Percentiles rank a stretch among this genome's conserved stretches.
These are phyloP conservation scores for Cyanocitta stelleri DNA, from an alignment of 2,113 vertebrate species.

Conservation along the genomic window DNA sequence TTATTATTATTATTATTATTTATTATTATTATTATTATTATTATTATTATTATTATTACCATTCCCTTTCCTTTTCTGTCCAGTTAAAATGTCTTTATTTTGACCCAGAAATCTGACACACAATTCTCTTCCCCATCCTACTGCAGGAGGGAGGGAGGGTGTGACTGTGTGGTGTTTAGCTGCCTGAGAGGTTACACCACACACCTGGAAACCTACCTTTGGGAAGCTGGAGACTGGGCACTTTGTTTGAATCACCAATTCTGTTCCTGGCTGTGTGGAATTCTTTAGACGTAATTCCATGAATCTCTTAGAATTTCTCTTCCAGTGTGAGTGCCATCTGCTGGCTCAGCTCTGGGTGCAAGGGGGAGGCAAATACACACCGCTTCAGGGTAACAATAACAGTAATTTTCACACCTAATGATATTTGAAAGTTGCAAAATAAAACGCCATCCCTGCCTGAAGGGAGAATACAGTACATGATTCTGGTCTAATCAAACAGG, in stretches of 20 bases:
- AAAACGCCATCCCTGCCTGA: neutral
- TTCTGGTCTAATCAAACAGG: neutral
- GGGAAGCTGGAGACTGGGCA: neutral
- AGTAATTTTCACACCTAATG: neutral
- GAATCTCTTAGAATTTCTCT: neutral
- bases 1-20: neutral
- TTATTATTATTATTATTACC: neutral
- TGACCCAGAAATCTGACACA: neutral
- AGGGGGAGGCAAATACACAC: neutral
- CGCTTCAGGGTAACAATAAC: neutral
- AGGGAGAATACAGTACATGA: neutral
- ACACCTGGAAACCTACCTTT: neutral
- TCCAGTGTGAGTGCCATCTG: neutral
- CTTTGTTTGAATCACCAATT: neutral
- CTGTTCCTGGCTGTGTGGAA: fast-evolving
- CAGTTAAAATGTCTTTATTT: neutral
- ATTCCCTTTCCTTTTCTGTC: neutral
- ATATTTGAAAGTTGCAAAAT: neutral
- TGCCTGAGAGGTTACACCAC: neutral
- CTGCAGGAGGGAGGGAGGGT: neutral
- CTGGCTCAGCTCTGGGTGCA: neutral
- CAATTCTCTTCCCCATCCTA: neutral
- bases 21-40: no score
- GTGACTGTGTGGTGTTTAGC: neutral
- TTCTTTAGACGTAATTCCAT: neutral